phyloP scores from a whole-genome alignment of 2,113 vertebrate species.

The Zeus faber region DNA sequence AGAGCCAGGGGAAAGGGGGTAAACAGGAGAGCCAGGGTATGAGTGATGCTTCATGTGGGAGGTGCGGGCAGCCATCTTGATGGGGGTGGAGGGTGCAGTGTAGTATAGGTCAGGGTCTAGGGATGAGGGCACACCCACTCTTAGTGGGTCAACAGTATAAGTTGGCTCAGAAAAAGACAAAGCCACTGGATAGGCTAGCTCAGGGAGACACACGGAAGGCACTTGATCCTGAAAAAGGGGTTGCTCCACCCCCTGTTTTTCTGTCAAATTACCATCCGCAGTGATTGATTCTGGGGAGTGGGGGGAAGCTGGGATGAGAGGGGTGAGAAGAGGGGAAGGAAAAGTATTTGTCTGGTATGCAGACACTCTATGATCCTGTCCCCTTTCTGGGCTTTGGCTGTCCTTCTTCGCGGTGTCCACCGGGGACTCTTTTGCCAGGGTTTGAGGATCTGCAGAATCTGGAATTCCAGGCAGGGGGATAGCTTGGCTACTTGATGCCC shows the following conservation, averaged over 20 bases:
- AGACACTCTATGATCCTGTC: constrained; percentile 44
- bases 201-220: constrained; percentile 81
- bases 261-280: constrained; percentile 43
- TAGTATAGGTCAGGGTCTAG: constrained; percentile 86
- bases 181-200: constrained; percentile 68
- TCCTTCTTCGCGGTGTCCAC: constrained; percentile 55
- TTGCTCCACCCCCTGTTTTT: constrained; percentile 47
- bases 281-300: constrained; percentile 43
- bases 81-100: constrained; percentile 89
- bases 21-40: constrained; percentile 67
- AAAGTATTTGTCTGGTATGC: constrained; percentile 27
- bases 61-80: constrained; percentile 68
- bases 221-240: constrained; percentile 81
- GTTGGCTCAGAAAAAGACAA: constrained; percentile 75
- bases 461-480: constrained; percentile 38
- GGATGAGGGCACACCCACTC: constrained; percentile 62
- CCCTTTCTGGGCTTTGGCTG: constrained; percentile 24
- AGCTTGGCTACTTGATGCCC: constrained; percentile 35
- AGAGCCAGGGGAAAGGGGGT: constrained; percentile 68
- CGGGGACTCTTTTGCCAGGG: constrained; percentile 41
- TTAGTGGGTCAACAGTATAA: constrained; percentile 72
- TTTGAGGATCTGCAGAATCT: constrained; percentile 38
- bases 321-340: constrained; percentile 26
- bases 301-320: constrained; percentile 23
- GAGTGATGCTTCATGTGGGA: constrained; percentile 68